Base-by-base conservation (phyloP, 2,888 invertebrate genomes). In the Melipona bicolor region DNA sequence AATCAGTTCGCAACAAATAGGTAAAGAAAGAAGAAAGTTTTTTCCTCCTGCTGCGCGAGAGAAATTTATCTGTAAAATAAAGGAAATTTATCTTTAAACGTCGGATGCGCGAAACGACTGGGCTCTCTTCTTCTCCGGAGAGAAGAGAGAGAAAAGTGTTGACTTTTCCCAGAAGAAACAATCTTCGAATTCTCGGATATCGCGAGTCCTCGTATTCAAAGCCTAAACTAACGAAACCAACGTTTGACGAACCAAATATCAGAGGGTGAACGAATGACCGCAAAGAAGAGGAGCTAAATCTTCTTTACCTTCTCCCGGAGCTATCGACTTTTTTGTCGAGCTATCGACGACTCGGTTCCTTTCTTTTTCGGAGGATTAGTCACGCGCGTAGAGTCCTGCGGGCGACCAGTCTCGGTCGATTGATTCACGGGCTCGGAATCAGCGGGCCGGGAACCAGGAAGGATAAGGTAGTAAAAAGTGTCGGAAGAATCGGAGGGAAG, bases 371-470 rank as follows among this genome's bases (percentile, higher is more conserved):
- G 68, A 9, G 77, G 64, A 80, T 80, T 78, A 79, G 80, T 75
- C 80, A 80, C 74, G 79, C 32, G 54, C 78, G 72, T 71, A 76
- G 80, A 69, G 76, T 75, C 76, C 64, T 49, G 43, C 54, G 69
- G 71, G 73, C 75, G 74, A 67, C 54, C 67, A 68, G 61, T 71
- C 72, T 70, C 68, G 64, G 56, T 62, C 86, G 69, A 86, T 82
- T 81, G 85, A 85, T 85, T 85, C 85, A 84, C 79, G 59, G 62
- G 59, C 52, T 56, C 62, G 64, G 36, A n/a, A n/a, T n/a, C 36
- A 24, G 43, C 5, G 24, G 61, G n/a, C 24, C 74, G 71, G 62
- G 84, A 79, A 82, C 70, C 77, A 84, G 84, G 87, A 75, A 81
- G 81, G 72, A 59, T 56, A 70, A 65, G 64, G 77, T 54, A 52